Conservation (phyloP, 2,113 vertebrate genomes). For the Propithecus coquereli region DNA sequence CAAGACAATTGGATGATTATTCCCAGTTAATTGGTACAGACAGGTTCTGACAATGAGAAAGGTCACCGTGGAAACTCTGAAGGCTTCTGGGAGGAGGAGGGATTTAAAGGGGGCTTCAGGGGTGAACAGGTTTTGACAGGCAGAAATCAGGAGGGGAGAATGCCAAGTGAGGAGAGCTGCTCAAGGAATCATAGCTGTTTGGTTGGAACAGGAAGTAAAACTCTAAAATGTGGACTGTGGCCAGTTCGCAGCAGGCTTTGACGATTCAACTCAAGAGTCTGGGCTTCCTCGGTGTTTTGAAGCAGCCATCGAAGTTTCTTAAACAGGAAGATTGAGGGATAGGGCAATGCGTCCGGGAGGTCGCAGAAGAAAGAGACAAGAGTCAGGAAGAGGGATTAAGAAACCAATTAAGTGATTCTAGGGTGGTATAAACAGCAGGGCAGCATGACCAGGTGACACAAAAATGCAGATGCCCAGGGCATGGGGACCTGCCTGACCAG, state of each 20-base stretch:
- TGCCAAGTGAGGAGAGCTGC: background rate
- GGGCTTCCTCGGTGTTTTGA: background rate
- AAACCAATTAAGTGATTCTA: rapidly evolving
- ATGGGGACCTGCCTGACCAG: rapidly evolving
- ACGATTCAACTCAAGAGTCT: background rate
- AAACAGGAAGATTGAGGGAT: rapidly evolving
- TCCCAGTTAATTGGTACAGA: background rate
- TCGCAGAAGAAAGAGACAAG: background rate
- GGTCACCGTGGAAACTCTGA: background rate
- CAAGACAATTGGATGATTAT: rapidly evolving
- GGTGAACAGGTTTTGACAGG: background rate
- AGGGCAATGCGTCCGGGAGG: background rate
- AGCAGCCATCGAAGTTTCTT: background rate
- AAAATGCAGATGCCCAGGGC: background rate
- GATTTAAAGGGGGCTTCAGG: background rate
- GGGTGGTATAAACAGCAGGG: no score
- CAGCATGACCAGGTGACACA: rapidly evolving
- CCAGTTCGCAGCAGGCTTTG: background rate
- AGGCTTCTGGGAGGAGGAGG: background rate
- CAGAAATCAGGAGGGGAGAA: background rate
- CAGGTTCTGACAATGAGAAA: background rate
- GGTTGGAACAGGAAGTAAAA: background rate
- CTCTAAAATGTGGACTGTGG: background rate
- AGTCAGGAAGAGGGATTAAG: background rate
- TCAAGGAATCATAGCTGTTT: background rate